A percentile compares a stretch with the other conserved stretches of the same genome.
Evolutionary conservation across 2,113 vertebrate species (phyloP).

Genomic region (Bolborhynchus lineola): DNA sequence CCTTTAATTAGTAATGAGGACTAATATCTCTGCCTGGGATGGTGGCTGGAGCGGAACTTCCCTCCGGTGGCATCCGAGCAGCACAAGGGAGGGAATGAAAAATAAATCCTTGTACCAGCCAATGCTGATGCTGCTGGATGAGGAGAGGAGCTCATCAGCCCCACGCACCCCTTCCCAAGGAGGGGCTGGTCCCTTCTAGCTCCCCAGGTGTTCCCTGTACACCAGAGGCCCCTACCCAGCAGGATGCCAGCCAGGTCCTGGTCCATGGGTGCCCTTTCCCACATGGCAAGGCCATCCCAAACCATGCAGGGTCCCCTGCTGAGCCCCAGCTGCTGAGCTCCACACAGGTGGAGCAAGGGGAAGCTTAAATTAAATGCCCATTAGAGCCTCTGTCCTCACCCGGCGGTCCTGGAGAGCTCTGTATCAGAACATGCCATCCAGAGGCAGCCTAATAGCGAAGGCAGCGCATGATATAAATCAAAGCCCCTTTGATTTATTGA

Average conservation of each 20-base stretch:
- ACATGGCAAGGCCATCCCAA: not conserved
- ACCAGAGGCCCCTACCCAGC: not conserved
- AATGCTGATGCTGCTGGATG: not conserved
- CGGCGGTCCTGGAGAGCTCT: not conserved
- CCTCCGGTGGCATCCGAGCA: conserved; percentile 61
- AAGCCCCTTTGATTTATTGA: conserved; percentile 72
- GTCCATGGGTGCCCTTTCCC: not conserved
- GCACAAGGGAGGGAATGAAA: conserved; percentile 53
- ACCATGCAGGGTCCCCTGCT: fast-evolving
- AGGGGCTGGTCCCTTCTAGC: not conserved
- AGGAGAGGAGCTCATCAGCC: not conserved
- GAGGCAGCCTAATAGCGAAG: conserved; percentile 58
- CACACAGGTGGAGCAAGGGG: not conserved
- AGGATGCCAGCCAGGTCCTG: not conserved
- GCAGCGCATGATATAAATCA: conserved; percentile 64
- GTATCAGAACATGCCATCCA: conserved; percentile 53
- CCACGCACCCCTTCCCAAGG: not conserved
- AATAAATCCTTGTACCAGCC: not conserved
- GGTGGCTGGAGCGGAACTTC: conserved; percentile 64
- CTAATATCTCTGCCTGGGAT: conserved; percentile 81
- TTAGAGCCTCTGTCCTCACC: conserved; percentile 17
- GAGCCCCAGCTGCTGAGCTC: not conserved
- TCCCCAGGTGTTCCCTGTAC: not conserved
- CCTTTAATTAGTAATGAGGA: conserved; percentile 98
- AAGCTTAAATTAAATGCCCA: conserved; percentile 44